Evolutionary conservation across 2,797 vertebrate species (phyloP), one percentile per base, ranked within the genome.

Genomic region (Argentina silus): DNA sequence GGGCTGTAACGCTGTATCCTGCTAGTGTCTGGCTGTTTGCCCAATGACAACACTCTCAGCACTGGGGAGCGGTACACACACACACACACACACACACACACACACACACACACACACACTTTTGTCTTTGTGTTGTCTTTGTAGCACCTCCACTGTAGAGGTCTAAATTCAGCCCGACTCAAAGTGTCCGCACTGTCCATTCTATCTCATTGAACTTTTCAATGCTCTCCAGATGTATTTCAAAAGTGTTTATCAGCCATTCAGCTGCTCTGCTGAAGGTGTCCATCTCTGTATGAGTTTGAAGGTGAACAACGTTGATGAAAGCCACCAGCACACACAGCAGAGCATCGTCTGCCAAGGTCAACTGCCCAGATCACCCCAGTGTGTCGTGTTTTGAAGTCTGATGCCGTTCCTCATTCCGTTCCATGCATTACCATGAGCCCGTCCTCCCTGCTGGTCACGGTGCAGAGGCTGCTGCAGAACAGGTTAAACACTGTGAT

Each of bases 21-120:
- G 74, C 81, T 81, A 81, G 82, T 14, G 69, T 88, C 83, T 90
- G 90, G 87, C 87, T 72, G 17, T 56, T 55, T 70, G 86, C 89
- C 88, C 87, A 86, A 72, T 88, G 89, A 90, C 81, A 83, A 80
- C 84, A 76, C 69, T 73, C 78, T 72, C 56, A 72, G 77, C 71
- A 77, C 82, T 83, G 74, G 81, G 83, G 79, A 81, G 19, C 10
- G n/a, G n/a, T n/a, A 21, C 21, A 45, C 6, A 68, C 86, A 81
- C 51, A 66, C 36, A 60, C 10, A 21, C 21, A 45, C 6, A 68
- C 86, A 81, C 51, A 66, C 36, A 60, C 65, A 63, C 57, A 70
- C 45, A 62, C 17, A 68, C 70, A 69, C 53, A 48, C 23, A 69
- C 44, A 64, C 36, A 61, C 55, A 68, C 67, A 15, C 53, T 73